Evolutionary conservation across 1,140 invertebrate species (phyloP).

Genomic region (Zaprionus vittiger): DNA sequence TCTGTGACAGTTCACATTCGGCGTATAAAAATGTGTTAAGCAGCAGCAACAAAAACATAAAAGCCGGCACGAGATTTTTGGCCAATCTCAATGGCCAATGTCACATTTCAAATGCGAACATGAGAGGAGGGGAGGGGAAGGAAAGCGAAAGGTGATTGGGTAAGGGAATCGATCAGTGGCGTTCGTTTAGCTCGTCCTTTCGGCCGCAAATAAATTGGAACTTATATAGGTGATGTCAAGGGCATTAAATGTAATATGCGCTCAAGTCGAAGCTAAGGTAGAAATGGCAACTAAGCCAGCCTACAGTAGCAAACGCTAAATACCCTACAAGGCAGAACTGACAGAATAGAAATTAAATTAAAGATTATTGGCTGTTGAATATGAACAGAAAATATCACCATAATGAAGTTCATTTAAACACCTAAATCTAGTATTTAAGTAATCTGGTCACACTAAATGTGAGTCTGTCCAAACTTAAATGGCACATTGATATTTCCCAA

Average conservation of each 20-base stretch:
- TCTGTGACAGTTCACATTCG: slow-evolving; percentile 69
- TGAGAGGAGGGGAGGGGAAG: slow-evolving; percentile 3
- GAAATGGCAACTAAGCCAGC: not conserved
- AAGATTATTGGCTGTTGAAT: too few relatives aligned
- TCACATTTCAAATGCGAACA: slow-evolving; percentile 47
- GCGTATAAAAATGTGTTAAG: slow-evolving; percentile 59
- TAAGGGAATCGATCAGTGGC: slow-evolving; percentile 72
- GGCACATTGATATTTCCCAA: too few relatives aligned
- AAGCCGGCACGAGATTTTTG: slow-evolving; percentile 72
- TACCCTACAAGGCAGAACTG: slow-evolving; percentile 3
- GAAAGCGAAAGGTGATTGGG: slow-evolving; percentile 16
- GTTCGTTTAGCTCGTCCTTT: slow-evolving; percentile 60
- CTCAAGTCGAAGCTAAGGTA: slow-evolving; percentile 26
- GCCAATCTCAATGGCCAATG: slow-evolving; percentile 64
- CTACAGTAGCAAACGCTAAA: not conserved
- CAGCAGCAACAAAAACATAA: slow-evolving; percentile 58
- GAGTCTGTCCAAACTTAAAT: too few relatives aligned
- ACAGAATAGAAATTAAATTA: too few relatives aligned
- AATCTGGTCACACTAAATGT: too few relatives aligned
- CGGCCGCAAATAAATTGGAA: slow-evolving; percentile 79
- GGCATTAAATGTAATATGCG: slow-evolving; percentile 71
- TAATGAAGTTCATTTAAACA: too few relatives aligned
- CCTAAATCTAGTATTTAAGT: too few relatives aligned
- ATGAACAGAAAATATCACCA: too few relatives aligned
- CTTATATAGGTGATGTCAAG: slow-evolving; percentile 80